Evolutionary conservation across 2,113 vertebrate species (phyloP).

Genomic region (Neotoma lepida): DNA sequence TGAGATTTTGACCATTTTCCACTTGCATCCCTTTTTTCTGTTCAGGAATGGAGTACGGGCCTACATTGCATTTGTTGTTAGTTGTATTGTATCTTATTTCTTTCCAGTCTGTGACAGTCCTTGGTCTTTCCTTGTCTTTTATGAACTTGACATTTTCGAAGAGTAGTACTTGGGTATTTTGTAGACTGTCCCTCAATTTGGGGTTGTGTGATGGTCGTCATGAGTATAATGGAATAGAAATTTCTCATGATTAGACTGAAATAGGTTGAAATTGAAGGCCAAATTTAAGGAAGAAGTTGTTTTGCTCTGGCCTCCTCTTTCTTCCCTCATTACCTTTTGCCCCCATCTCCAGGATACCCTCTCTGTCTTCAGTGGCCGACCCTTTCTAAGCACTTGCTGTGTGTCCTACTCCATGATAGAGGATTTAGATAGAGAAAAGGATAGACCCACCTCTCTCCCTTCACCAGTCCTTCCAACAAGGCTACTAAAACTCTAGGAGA

Average conservation of each 20-base stretch:
- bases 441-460: not conserved
- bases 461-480: not conserved
- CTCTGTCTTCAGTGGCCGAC: not conserved
- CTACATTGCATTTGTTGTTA: constrained; percentile 26
- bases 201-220: not conserved
- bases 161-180: constrained; percentile 9
- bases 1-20: not conserved
- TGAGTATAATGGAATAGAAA: constrained; percentile 31
- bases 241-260: constrained; percentile 25
- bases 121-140: constrained; percentile 32
- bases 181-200: not conserved
- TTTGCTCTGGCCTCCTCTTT: not conserved
- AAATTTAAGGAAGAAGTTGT: constrained; percentile 13
- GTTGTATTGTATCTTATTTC: not conserved
- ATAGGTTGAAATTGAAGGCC: not conserved
- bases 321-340: not conserved
- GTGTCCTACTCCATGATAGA: not conserved
- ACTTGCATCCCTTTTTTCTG: not conserved
- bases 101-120: constrained; percentile 7
- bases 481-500: constrained; percentile 30
- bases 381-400: not conserved
- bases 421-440: not conserved
- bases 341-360: not conserved
- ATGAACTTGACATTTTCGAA: constrained; percentile 34
- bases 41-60: not conserved